These are phyloP conservation scores for Flexamia atlantica DNA, from an alignment of 2,888 invertebrate genomes.

Conservation along the genomic window DNA sequence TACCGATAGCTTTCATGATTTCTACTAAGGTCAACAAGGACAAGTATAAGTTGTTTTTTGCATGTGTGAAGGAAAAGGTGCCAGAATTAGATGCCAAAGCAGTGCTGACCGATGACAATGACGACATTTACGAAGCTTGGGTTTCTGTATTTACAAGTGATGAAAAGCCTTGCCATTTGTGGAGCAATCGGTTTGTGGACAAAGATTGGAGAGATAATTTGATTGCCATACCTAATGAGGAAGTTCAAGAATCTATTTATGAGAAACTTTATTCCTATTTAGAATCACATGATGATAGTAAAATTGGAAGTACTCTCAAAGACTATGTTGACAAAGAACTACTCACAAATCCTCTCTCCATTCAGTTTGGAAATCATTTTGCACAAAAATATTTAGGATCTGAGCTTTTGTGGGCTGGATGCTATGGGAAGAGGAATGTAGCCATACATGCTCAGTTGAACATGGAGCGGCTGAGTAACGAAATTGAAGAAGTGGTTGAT, in stretches of 20 bases:
- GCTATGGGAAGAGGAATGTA: slow-evolving; percentile 64
- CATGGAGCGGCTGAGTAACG: slow-evolving; percentile 64
- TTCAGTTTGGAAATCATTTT: slow-evolving; percentile 64
- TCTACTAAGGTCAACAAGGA: slow-evolving; percentile 61
- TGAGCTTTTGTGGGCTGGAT: slow-evolving; percentile 65
- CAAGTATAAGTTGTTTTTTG: slow-evolving; percentile 65
- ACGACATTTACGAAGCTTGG: slow-evolving; percentile 65
- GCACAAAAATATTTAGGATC: slow-evolving; percentile 63
- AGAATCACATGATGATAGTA: slow-evolving; percentile 52
- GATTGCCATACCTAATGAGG: slow-evolving; percentile 66
- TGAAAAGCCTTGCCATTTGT: slow-evolving; percentile 64
- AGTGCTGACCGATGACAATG: slow-evolving; percentile 66
- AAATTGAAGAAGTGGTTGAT: slow-evolving; percentile 60
- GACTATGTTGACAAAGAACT: slow-evolving; percentile 59
- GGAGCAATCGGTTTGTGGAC: slow-evolving; percentile 66
- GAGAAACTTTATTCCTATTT: slow-evolving; percentile 67
- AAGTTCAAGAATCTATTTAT: slow-evolving; percentile 66
- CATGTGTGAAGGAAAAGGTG: slow-evolving; percentile 60
- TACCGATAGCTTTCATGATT: slow-evolving; percentile 67
- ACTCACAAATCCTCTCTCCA: slow-evolving; percentile 56
- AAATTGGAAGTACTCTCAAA: slow-evolving; percentile 58
- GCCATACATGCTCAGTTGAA: slow-evolving; percentile 64
- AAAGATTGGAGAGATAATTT: slow-evolving; percentile 65
- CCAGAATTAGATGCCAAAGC: slow-evolving; percentile 66
- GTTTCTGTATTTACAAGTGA: slow-evolving; percentile 53